Conservation (phyloP, 2,113 vertebrate genomes). For the Clarias batrachus region DNA sequence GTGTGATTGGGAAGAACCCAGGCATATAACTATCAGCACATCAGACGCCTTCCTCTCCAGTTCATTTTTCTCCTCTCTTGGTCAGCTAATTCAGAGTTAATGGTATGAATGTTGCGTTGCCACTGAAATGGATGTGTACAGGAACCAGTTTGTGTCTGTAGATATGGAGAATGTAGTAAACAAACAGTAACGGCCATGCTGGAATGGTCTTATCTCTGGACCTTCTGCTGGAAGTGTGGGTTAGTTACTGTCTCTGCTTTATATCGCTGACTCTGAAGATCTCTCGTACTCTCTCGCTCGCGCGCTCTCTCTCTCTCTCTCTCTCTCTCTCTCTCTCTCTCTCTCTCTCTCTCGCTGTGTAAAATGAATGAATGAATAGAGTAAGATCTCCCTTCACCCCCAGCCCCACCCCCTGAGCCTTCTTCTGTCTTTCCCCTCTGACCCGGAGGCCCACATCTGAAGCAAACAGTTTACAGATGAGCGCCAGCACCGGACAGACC, state of each 20-base stretch:
- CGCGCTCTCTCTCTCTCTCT: neutral
- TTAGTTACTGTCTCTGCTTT: neutral
- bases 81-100: neutral
- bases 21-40: neutral
- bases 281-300: neutral
- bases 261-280: neutral
- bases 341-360: neutral
- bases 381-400: neutral
- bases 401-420: neutral
- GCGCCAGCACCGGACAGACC: conserved; percentile 27
- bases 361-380: conserved; percentile 4
- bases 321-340: neutral
- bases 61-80: neutral
- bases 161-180: neutral
- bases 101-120: neutral
- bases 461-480: conserved; percentile 45
- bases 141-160: neutral
- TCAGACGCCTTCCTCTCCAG: neutral
- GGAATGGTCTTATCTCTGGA: neutral
- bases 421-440: neutral
- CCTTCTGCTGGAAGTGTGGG: neutral
- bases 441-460: conserved; percentile 17
- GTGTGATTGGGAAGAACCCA: neutral
- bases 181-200: neutral
- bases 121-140: neutral